Evolutionary conservation across 2,113 vertebrate genomes (phyloP).

Genomic region (Eulemur macaco): DNA sequence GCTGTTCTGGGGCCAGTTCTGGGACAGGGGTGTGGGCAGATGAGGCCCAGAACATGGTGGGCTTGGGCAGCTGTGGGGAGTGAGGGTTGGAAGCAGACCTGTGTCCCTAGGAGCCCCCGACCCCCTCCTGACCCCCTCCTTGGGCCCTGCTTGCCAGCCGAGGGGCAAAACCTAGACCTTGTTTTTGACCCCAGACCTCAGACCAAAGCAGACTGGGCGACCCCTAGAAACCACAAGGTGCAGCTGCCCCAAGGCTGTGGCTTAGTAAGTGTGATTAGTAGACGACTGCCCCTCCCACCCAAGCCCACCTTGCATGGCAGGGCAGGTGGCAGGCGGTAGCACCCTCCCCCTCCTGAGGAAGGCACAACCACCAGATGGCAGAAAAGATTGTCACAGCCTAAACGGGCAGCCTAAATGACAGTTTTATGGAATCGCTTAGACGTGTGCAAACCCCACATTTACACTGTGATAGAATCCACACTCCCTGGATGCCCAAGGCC

Average conservation of each 20-base stretch:
- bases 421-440: too few relatives aligned
- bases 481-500: fast-evolving
- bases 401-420: neutral
- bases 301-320: fast-evolving
- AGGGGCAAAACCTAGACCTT: neutral
- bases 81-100: neutral
- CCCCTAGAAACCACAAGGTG: neutral
- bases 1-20: neutral
- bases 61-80: neutral
- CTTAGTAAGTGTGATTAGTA: fast-evolving
- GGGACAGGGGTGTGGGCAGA: neutral
- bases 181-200: neutral
- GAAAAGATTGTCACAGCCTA: neutral
- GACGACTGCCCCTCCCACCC: fast-evolving
- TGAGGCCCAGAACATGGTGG: neutral
- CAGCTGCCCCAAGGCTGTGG: neutral
- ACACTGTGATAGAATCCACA: neutral
- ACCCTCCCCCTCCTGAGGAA: neutral
- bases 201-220: too few relatives aligned
- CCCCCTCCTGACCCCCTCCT: neutral
- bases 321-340: fast-evolving
- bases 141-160: neutral
- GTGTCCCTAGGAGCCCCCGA: neutral
- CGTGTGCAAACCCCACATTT: too few relatives aligned
- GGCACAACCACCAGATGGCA: fast-evolving